These are phyloP conservation scores for Cossypha polioptera DNA, from an alignment of 2,797 vertebrate species.

Conservation along the genomic window DNA sequence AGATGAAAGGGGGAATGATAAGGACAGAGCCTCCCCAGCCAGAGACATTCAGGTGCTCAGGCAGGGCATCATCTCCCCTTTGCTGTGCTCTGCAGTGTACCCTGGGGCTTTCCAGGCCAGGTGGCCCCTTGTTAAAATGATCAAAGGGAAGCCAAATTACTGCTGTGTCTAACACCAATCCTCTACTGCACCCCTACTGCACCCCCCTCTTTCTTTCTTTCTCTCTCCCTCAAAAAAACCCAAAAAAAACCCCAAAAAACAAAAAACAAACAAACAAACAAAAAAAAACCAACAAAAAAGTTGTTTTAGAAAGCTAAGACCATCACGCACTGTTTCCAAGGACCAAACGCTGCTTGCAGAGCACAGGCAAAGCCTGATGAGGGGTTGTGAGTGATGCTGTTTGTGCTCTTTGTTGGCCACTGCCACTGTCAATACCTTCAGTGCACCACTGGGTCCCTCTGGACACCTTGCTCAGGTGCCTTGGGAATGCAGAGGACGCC, in stretches of 20 bases:
- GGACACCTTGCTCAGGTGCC: fast-evolving
- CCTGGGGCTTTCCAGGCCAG: neutral
- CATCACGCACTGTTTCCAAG: neutral
- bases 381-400: neutral
- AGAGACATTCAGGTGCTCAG: neutral
- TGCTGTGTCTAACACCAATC: neutral
- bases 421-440: neutral
- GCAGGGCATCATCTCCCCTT: neutral
- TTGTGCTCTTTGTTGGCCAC: neutral
- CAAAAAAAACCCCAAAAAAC: neutral
- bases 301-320: neutral
- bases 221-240: too few relatives aligned
- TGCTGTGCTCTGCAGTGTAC: neutral
- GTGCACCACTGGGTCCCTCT: neutral
- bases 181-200: neutral
- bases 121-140: neutral
- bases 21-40: neutral
- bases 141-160: neutral
- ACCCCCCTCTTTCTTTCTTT: neutral
- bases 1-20: neutral
- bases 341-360: neutral
- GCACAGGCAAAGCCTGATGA: neutral
- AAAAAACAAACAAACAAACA: neutral
- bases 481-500: neutral
- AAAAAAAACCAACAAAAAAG: fast-evolving